Percentiles rank a stretch among this genome's conserved stretches.
Conservation (phyloP, 2,797 vertebrate genomes). For the Corythornis leucogaster region DNA sequence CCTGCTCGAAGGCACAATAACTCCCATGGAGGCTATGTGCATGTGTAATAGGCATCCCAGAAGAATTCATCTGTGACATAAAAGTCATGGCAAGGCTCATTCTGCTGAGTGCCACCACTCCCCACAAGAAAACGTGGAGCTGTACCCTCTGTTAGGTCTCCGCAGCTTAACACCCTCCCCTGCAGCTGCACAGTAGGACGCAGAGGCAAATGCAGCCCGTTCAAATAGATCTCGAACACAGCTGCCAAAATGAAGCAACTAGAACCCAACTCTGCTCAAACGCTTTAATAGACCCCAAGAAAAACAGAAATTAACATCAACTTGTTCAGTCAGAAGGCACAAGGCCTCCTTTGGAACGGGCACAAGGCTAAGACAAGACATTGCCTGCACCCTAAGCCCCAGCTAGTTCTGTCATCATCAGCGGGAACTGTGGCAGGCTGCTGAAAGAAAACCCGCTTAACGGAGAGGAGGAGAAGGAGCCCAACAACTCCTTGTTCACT, state of each 20-base stretch:
- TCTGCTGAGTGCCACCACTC: background rate
- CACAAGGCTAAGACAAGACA: fast-evolving
- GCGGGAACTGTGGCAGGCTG: background rate
- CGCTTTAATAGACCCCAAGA: background rate
- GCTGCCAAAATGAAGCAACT: background rate
- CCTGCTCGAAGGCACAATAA: fast-evolving
- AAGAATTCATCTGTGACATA: background rate
- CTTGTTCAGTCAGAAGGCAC: too few relatives aligned
- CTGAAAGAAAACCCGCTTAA: background rate
- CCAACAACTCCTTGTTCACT: background rate
- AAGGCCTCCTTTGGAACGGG: background rate
- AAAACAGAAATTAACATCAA: background rate
- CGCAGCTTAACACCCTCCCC: background rate
- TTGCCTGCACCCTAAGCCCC: background rate
- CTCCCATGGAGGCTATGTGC: fast-evolving
- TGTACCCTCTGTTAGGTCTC: background rate
- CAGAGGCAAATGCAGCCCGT: background rate
- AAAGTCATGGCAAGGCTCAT: background rate
- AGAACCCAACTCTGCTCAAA: background rate
- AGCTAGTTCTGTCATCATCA: fast-evolving
- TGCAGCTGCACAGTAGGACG: background rate
- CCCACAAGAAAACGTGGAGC: fast-evolving
- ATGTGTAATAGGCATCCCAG: fast-evolving
- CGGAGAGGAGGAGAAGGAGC: too few relatives aligned
- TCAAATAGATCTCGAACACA: background rate